phyloP scores from a whole-genome alignment of 1,140 invertebrate genomes.

The Araneus ventricosus region DNA sequence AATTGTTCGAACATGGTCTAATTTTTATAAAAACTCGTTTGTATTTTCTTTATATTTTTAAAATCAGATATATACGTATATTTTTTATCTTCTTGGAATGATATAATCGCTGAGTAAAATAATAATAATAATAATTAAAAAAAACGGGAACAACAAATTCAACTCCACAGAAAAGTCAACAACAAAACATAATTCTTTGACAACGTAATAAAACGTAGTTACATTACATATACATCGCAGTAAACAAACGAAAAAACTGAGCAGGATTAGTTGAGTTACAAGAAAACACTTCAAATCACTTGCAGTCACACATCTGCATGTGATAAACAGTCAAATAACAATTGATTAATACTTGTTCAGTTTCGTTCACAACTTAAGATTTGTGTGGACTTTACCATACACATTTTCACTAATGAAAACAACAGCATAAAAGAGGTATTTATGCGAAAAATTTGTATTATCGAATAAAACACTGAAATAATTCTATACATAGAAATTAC shows the following conservation, averaged over 20 bases:
- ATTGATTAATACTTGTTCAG: conserved; percentile 27
- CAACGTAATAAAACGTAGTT: conserved; percentile 74
- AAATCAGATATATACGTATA: not conserved
- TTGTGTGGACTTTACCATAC: conserved; percentile 20
- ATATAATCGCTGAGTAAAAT: conserved; percentile 67
- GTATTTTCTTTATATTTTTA: not conserved
- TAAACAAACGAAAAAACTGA: conserved; percentile 71
- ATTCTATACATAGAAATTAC: conserved; percentile 71
- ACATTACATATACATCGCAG: conserved; percentile 69
- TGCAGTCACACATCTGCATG: conserved; percentile 13
- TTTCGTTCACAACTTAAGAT: conserved; percentile 37
- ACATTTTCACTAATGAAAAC: conserved; percentile 68
- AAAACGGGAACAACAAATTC: conserved; percentile 74
- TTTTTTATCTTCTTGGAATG: conserved; percentile 56
- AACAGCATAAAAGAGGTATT: conserved; percentile 36
- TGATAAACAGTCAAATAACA: conserved; percentile 47
- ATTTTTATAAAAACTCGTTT: not conserved
- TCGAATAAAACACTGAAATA: conserved; percentile 71
- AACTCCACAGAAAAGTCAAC: conserved; percentile 70
- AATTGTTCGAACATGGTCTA: conserved; percentile 29
- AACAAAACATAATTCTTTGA: conserved; percentile 75
- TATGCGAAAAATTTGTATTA: conserved; percentile 53
- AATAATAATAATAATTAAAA: conserved; percentile 39
- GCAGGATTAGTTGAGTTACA: conserved; percentile 66
- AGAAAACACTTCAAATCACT: conserved; percentile 61